These are phyloP conservation scores for Acridotheres tristis DNA, from an alignment of 2,797 vertebrate genomes.

Conservation along the genomic window DNA sequence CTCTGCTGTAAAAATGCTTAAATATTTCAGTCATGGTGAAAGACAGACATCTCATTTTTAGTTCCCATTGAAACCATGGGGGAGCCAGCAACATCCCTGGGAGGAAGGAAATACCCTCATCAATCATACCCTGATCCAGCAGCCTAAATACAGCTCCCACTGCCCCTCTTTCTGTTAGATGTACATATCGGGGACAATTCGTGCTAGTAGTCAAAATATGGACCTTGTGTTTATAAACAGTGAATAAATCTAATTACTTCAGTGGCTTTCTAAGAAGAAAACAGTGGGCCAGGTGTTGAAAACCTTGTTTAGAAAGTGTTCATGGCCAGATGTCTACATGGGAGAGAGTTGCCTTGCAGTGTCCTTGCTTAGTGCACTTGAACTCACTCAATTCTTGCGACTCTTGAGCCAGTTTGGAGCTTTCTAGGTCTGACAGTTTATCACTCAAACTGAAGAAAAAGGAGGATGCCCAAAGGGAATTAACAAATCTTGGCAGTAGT, in stretches of 20 bases:
- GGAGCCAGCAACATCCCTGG: not conserved
- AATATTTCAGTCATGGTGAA: not conserved
- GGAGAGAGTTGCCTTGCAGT: not conserved
- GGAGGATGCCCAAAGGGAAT: not conserved
- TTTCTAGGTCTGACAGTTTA: not conserved
- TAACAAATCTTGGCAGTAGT: not conserved
- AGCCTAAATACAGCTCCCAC: not conserved
- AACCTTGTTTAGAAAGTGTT: constrained; percentile 18
- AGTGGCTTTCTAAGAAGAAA: not conserved
- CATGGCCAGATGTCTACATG: not conserved
- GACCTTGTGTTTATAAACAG: not conserved
- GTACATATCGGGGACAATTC: fast-evolving
- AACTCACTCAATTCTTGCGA: not conserved
- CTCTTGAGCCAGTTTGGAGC: not conserved
- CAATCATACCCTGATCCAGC: not conserved
- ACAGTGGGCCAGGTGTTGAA: constrained; percentile 10
- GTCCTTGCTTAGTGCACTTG: not conserved
- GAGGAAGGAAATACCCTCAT: not conserved
- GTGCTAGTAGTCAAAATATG: not conserved
- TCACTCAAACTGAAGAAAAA: not conserved
- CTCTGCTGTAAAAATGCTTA: not conserved
- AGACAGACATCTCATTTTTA: not conserved
- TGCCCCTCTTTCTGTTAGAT: not conserved
- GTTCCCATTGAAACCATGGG: not conserved
- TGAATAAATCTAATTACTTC: not conserved